Evolutionary conservation across 2,797 vertebrate species (phyloP).

Genomic region (Tokudaia muenninki): DNA sequence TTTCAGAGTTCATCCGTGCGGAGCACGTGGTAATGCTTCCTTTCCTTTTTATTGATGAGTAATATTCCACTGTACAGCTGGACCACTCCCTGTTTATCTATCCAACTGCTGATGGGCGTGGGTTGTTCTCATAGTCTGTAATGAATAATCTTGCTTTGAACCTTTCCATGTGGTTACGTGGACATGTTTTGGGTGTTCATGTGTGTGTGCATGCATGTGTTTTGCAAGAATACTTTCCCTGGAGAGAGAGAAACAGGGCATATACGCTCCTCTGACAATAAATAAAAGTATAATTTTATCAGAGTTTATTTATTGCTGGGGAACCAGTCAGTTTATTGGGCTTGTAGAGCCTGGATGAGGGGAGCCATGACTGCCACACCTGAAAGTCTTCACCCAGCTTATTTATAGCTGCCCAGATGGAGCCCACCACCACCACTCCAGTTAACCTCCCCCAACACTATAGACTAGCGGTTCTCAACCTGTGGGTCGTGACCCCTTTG

Average conservation of each 20-base stretch:
- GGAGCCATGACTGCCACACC: background rate
- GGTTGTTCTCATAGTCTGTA: too few species aligned
- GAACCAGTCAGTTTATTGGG: background rate
- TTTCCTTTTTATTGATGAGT: background rate
- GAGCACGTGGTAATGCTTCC: accelerated
- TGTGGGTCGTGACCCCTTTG: background rate
- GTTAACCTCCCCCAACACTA: background rate
- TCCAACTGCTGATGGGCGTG: accelerated
- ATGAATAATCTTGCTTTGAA: background rate
- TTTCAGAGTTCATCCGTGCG: accelerated
- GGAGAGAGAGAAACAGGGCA: background rate
- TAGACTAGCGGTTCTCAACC: background rate
- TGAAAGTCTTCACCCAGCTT: background rate
- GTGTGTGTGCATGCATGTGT: background rate
- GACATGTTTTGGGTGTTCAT: background rate
- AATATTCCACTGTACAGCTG: accelerated
- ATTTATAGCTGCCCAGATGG: background rate
- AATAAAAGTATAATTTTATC: background rate
- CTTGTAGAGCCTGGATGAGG: background rate
- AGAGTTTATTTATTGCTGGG: background rate
- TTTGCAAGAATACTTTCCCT: background rate
- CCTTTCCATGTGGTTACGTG: accelerated
- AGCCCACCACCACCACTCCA: background rate
- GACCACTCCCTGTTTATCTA: accelerated
- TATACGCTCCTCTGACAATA: background rate